Evolutionary conservation across 2,113 vertebrate species (phyloP).

Genomic region (Sphaerodactylus townsendi): DNA sequence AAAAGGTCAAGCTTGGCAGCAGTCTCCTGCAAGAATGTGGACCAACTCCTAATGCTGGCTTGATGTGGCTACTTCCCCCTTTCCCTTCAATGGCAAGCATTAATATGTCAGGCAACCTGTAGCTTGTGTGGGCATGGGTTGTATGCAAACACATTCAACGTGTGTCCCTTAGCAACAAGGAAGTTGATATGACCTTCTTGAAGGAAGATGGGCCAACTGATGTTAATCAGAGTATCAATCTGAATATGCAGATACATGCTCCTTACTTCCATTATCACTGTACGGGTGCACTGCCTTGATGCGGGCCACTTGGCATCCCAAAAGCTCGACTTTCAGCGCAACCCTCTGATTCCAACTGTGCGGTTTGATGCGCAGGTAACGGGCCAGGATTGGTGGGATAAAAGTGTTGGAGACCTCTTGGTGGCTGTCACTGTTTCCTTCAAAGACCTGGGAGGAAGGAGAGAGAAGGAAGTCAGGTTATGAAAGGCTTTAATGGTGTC

Average conservation of each 20-base stretch:
- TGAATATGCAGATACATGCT: not conserved
- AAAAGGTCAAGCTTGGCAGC: too few relatives aligned
- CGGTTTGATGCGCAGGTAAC: slow-evolving; percentile 78
- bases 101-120: too few relatives aligned
- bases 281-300: slow-evolving; percentile 8
- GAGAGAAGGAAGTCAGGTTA: rapidly evolving
- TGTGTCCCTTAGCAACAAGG: too few relatives aligned
- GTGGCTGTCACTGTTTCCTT: slow-evolving; percentile 73
- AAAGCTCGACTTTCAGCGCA: slow-evolving; percentile 74
- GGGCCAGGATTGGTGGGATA: slow-evolving; percentile 76
- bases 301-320: slow-evolving; percentile 73
- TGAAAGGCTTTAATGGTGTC: not conserved
- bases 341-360: slow-evolving; percentile 71
- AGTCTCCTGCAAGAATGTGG: too few relatives aligned
- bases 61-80: too few relatives aligned
- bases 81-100: too few relatives aligned
- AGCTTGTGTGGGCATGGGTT: too few relatives aligned
- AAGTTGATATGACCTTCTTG: too few relatives aligned
- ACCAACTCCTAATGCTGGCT: too few relatives aligned
- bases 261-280: slow-evolving; percentile 8
- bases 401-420: slow-evolving; percentile 78
- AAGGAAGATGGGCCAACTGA: too few relatives aligned
- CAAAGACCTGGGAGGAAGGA: slow-evolving; percentile 74
- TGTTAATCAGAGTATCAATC: not conserved
- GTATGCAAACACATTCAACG: too few relatives aligned